Evolutionary conservation across 2,888 invertebrate genomes (phyloP), one percentile per base, ranked within the genome.

Genomic region (Hirtodrosophila cameraria): DNA sequence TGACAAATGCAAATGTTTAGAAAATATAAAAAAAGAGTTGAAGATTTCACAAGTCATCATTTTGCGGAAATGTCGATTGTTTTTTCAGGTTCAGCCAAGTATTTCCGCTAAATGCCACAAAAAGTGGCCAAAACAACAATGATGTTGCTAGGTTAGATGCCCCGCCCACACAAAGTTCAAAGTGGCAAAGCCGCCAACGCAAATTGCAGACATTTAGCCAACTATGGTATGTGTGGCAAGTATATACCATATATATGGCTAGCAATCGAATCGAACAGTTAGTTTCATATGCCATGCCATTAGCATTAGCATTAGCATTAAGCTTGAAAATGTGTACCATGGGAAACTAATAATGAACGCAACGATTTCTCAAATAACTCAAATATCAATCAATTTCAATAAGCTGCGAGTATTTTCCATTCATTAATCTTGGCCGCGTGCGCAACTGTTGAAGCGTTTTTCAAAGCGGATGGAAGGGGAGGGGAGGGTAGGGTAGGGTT

Each of bases 401-500:
- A 70, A 65, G 66, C 46, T 60, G 41, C 52, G 57, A 16, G 52
- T 41, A 18, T 43, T 36, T n/a, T 50, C 31, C 48, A 41, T 75
- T 60, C 85, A 80, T 80, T 82, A 80, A 80, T 80, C 80, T 82
- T 80, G 83, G 80, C 85, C 85, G 85, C 80, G 80, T 80, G 80
- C 76, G 73, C 85, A 80, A 85, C 80, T 82, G 80, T 80, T 80
- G 80, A 80, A 85, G 85, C 72, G 53, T 62, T 71, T 63, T 49
- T 49, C 39, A 39, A 27, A 20, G 12, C 11, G 4, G 9, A 6
- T 6, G 11, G 25, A 20, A 11, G 13, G 4, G 9, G 8, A 7
- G 11, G 25, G 27, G n/a, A n/a, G 39, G 5, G 5, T 1, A 7
- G 18, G 3, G 2, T 1, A 13, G 8, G 0, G 39, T 0, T 9